Base-by-base conservation (phyloP, 2,113 vertebrate species). In the Mobula hypostoma region DNA sequence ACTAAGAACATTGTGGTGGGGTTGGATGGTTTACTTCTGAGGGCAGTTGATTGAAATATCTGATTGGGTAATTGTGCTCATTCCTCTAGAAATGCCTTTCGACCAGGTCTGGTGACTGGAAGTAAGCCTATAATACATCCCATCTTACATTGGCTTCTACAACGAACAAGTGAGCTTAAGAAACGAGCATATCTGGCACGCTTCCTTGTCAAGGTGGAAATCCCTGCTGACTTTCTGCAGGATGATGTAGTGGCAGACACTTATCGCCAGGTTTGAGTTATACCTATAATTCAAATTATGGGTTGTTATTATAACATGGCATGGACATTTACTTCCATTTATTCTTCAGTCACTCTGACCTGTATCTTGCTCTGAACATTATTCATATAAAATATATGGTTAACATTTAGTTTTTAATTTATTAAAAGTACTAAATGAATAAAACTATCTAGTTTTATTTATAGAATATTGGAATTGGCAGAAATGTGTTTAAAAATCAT, bases 151-250 rank as follows among this genome's bases (percentile, higher is more conserved):
- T 99, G 99, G 99, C 97, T 99, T 94, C 98, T 99, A 7, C 98
- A 98, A 96, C 97, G 97, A 95, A 96, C 97, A 94, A 96, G 87
- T 40, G 98, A 99, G 74, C 97, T 99, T 94, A 99, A 98, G 96
- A 99, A 99, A 95, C 98, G 99, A 95, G 98, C 98, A 0, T 99
- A 99, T 94, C 95, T 99, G 95, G 98, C 99, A 91, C 98, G 98
- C 12, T 99, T 98, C 95, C 97, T 99, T 6, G 96, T 99, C 94
- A 99, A 97, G 95, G 94, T 99, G 40, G 98, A 99, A 17, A 97
- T 99, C 94, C 99, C 99, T 94, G 95, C 96, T 0, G 99, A 99
- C 94, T 99, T 99, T 95, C 97, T 99, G 11, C 98, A 98, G 95
- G 98, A 99, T 94, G 98, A 99, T 88, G 95, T 97, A 9, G 97